Percentiles rank a stretch among this genome's conserved stretches.
These are phyloP conservation scores for Drosophila baimaii DNA, from an alignment of 1,140 invertebrate genomes.

Conservation along the genomic window DNA sequence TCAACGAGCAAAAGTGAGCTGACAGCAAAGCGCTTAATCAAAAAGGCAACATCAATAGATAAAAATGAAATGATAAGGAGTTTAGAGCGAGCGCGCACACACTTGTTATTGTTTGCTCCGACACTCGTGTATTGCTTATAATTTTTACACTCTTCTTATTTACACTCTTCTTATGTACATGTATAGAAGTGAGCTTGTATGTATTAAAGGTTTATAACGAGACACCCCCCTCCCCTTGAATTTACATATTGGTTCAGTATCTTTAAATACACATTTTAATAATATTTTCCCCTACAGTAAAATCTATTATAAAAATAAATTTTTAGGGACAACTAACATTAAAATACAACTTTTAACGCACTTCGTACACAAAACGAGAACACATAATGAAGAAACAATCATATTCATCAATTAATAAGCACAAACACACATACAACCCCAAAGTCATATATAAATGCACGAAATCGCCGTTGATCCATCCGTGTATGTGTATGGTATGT, in stretches of 20 bases:
- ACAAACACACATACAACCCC: not conserved
- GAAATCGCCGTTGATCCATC: slow-evolving; percentile 9
- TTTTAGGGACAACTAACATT: not conserved
- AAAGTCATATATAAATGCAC: not conserved
- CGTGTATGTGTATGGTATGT: not conserved
- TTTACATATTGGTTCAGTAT: not conserved
- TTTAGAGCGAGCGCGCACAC: slow-evolving; percentile 13
- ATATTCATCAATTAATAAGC: slow-evolving; percentile 12
- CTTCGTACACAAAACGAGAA: not conserved
- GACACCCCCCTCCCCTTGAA: too few relatives aligned
- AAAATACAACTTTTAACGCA: not conserved
- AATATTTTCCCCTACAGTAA: not conserved
- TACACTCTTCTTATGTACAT: slow-evolving; percentile 1
- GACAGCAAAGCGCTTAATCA: slow-evolving; percentile 33
- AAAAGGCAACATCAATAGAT: slow-evolving; percentile 50
- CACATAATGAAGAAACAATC: slow-evolving; percentile 4
- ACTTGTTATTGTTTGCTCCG: slow-evolving; percentile 8
- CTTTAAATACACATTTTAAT: not conserved
- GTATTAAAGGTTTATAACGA: not conserved
- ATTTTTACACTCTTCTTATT: not conserved
- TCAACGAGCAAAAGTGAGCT: slow-evolving; percentile 7
- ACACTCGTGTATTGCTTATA: slow-evolving; percentile 12
- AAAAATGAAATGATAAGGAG: slow-evolving; percentile 65
- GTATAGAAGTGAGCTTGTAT: not conserved
- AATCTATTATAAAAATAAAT: not conserved